Evolutionary conservation across 2,797 vertebrate species (phyloP).

Genomic region (Pitangus sulphuratus): DNA sequence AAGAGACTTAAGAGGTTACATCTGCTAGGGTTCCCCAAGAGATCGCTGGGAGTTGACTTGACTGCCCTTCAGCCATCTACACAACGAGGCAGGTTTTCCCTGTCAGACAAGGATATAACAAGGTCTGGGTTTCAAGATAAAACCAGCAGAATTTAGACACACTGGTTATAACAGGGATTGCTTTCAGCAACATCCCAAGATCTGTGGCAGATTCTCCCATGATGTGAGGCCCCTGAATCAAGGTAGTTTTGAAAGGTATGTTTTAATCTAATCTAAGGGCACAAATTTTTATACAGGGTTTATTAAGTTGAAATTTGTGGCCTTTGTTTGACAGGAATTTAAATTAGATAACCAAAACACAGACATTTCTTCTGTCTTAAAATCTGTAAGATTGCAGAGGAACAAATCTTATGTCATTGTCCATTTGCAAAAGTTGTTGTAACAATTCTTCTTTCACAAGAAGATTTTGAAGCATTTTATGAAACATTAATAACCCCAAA

Average conservation of each 20-base stretch:
- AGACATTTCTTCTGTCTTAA: not conserved
- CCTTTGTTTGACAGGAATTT: not conserved
- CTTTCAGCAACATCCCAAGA: not conserved
- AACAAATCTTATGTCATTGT: not conserved
- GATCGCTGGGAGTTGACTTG: not conserved
- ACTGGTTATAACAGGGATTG: not conserved
- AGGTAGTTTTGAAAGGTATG: not conserved
- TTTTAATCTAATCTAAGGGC: not conserved
- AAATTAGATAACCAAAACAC: not conserved
- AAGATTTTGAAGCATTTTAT: not conserved
- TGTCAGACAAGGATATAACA: not conserved
- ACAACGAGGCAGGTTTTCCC: not conserved
- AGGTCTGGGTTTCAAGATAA: not conserved
- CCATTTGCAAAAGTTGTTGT: not conserved
- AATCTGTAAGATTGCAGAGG: not conserved
- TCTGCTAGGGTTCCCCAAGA: conserved; percentile 51
- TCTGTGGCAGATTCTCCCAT: accelerated
- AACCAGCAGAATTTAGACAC: not conserved
- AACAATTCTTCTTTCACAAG: not conserved
- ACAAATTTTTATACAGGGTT: not conserved
- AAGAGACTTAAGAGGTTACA: conserved; percentile 65
- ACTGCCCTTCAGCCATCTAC: conserved; percentile 15
- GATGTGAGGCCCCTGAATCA: not conserved
- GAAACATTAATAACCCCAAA: not conserved
- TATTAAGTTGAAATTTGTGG: not conserved